Base-by-base conservation (phyloP, 2,888 invertebrate species). In the Chrysolina oricalcia region DNA sequence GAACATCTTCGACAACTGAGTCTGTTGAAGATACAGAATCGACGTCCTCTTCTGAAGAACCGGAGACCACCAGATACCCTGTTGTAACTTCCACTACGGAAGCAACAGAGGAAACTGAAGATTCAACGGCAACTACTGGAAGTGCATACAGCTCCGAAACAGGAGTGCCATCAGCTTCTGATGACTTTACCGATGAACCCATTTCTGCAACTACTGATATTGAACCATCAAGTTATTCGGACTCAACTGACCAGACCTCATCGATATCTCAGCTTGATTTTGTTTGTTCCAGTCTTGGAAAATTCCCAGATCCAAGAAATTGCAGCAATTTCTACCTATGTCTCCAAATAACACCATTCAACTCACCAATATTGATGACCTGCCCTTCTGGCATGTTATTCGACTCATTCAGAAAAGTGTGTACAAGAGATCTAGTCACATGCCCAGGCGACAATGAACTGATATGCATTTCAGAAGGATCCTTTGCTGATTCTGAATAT, bases 401-500 rank as follows among this genome's bases (percentile, higher is more conserved):
- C 68, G 86, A 87, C 76, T 40, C 82, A 17, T 75, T 76, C 15
- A 84, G 80, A 69, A 63, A 79, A 65, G 75, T 76, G 27, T 86
- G 86, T 76, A 85, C 85, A 8, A 79, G 74, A 2, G 75, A 81
- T 66, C 84, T 84, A 3, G 86, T 86, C 9, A 85, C 85, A 77
- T 86, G 86, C 79, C 86, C 85, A 15, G 80, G 84, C n/a, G 84
- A 84, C 41, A 43, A 72, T 15, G 62, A 70, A 50, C 72, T 86
- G n/a, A 67, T 64, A 17, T 87, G 87, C 67, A 72, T 83, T 48
- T 80, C 75, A 15, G 85, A 89, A 17, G 91, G 91, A 1, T 89
- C 87, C 81, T 91, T 89, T 82, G 85, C 89, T 2, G 90, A 91
- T 83, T 87, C 87, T 19, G 82, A 86, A 40, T 88, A 91, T 80